Base-by-base conservation (phyloP, 2,113 vertebrate genomes). In the Vimba vimba region DNA sequence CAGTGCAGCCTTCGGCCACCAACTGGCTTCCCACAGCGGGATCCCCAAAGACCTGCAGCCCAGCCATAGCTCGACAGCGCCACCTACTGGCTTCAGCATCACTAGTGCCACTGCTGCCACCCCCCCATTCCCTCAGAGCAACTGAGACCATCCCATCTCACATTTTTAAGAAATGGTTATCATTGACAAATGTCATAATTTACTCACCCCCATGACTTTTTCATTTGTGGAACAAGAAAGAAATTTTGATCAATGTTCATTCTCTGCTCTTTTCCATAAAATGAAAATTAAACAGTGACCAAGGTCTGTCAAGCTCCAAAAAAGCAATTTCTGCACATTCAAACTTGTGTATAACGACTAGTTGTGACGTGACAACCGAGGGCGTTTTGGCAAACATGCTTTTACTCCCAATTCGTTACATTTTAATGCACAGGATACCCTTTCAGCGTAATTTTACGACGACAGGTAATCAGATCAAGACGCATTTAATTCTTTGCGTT, bases 41-140 rank as follows among this genome's bases (percentile, higher is more conserved):
- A 99, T 99, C 93, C 98, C 98, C 77, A 99, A 99, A 95, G 98
- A 99, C 92, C 95, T 99, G 92, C 98, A 99, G 95, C 97, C 98
- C 93, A 99, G 97, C 96, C 98, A 99, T 96, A 99, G 98, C 93
- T 99, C 98, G 76, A 99, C 96, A 87, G 98, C 97, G 57, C 98
- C 98, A 89, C 98, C 98, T 30, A 97, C 97, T 86, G 97, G 97
- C 94, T 98, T 97, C 90, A 94, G 97, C 82, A 95, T 96, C 84
- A 96, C 97, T 88, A 95, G 97, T 95, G 96, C 96, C 95, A 97
- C 97, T 75, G 94, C 97, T 93, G 96, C 97, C 91, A 95, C 96
- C 0, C 94, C 96, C 5, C 96, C 97, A 82, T 98, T 98, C 89
- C 96, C 95, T 90, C 96, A 95, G 94, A 97, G 92, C 94, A 93